phyloP scores from a whole-genome alignment of 2,888 invertebrate genomes.

The Hirtodrosophila confusa region DNA sequence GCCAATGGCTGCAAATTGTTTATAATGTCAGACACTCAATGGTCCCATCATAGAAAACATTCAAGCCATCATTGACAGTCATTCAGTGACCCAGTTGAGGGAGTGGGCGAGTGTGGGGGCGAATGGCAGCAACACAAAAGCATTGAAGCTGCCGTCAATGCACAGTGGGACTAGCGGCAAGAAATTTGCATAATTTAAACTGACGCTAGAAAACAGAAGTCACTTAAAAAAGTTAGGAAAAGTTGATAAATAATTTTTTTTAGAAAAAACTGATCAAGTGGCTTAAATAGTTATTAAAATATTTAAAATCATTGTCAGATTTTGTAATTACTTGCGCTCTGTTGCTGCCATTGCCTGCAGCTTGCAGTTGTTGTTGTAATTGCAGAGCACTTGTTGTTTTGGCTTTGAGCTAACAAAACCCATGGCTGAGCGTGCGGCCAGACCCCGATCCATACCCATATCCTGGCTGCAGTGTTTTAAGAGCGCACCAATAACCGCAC shows the following conservation, averaged over 20 bases:
- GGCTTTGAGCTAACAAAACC: slow-evolving; percentile 59
- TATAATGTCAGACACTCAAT: slow-evolving; percentile 47
- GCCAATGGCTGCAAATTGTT: slow-evolving; percentile 56
- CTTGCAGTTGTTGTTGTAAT: slow-evolving; percentile 46
- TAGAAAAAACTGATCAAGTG: too few species aligned
- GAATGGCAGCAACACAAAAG: slow-evolving; percentile 1
- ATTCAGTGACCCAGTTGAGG: slow-evolving; percentile 41
- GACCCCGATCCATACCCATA: not conserved
- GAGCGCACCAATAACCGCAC: slow-evolving; percentile 68
- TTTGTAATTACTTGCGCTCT: slow-evolving; percentile 6
- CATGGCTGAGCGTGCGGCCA: slow-evolving; percentile 4
- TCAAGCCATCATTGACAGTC: slow-evolving; percentile 23
- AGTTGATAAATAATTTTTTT: too few species aligned
- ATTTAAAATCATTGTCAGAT: not conserved
- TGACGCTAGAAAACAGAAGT: not conserved
- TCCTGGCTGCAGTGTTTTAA: slow-evolving; percentile 32
- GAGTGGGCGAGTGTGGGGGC: not conserved
- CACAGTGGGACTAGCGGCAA: slow-evolving; percentile 16
- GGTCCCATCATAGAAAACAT: slow-evolving; percentile 25
- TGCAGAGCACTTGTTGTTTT: slow-evolving; percentile 67
- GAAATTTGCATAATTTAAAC: not conserved
- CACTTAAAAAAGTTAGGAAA: not conserved
- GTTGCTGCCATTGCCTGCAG: slow-evolving; percentile 22
- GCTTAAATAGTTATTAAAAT: not conserved
- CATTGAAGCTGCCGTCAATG: slow-evolving; percentile 10